Evolutionary conservation across 2,797 vertebrate species (phyloP).

Genomic region (Cephalopachus bancanus): DNA sequence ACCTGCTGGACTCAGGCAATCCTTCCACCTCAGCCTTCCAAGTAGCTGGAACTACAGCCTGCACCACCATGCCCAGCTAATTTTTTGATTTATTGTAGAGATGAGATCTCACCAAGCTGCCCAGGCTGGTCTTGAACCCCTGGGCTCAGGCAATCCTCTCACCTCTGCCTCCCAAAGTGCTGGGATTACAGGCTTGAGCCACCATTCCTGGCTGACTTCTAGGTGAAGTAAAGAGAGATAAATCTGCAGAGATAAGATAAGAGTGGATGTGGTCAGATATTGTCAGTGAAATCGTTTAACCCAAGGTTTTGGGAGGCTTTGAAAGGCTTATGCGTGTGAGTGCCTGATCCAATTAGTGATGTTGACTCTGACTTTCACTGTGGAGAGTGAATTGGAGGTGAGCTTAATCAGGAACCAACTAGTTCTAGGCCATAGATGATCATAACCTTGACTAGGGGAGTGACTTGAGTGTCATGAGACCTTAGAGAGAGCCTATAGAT

Average conservation of each 20-base stretch:
- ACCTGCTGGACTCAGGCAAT: neutral
- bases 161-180: neutral
- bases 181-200: neutral
- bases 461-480: neutral
- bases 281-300: neutral
- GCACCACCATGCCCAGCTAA: neutral
- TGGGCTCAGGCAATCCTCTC: neutral
- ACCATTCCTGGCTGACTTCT: neutral
- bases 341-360: neutral
- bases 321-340: neutral
- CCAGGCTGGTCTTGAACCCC: neutral
- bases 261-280: neutral
- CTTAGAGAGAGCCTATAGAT: neutral
- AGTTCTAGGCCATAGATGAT: neutral
- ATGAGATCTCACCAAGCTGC: neutral
- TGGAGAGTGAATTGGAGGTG: neutral
- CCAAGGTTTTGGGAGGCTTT: neutral
- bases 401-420: neutral
- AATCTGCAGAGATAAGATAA: neutral
- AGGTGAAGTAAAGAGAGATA: neutral
- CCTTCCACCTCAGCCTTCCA: neutral
- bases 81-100: neutral
- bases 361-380: neutral
- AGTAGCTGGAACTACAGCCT: neutral
- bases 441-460: neutral